phyloP scores from a whole-genome alignment of 2,797 vertebrate genomes.

The Tenualosa thibaudeaui region DNA sequence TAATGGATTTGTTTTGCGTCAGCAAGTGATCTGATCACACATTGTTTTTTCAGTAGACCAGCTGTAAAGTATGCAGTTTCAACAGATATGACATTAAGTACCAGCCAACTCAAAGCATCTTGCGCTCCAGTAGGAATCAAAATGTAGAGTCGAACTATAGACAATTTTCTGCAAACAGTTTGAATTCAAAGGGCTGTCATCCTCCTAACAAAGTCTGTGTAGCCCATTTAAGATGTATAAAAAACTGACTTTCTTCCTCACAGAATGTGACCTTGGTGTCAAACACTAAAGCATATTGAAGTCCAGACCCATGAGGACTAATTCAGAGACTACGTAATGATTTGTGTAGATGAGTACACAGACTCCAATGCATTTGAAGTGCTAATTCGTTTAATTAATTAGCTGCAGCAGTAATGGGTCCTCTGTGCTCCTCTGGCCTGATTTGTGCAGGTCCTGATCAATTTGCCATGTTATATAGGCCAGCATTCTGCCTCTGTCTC shows the following conservation, averaged over 20 bases:
- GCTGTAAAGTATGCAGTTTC: neutral
- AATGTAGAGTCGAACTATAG: neutral
- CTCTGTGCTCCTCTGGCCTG: neutral
- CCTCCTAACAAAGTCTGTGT: neutral
- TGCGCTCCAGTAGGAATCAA: neutral
- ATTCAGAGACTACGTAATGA: neutral
- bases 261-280: neutral
- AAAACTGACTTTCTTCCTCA: neutral
- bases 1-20: constrained; percentile 26
- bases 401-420: neutral
- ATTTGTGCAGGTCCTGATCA: neutral
- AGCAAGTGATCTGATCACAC: constrained; percentile 16
- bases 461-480: neutral
- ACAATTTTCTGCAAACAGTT: neutral
- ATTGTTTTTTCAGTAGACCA: neutral
- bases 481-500: neutral
- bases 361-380: neutral
- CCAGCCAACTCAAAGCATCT: neutral
- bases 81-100: neutral
- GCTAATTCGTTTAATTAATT: neutral
- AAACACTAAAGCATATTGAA: neutral
- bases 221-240: no score
- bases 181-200: neutral
- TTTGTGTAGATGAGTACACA: neutral
- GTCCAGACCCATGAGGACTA: neutral